Conservation (phyloP, 2,797 vertebrate species). For the Propithecus perrieri region DNA sequence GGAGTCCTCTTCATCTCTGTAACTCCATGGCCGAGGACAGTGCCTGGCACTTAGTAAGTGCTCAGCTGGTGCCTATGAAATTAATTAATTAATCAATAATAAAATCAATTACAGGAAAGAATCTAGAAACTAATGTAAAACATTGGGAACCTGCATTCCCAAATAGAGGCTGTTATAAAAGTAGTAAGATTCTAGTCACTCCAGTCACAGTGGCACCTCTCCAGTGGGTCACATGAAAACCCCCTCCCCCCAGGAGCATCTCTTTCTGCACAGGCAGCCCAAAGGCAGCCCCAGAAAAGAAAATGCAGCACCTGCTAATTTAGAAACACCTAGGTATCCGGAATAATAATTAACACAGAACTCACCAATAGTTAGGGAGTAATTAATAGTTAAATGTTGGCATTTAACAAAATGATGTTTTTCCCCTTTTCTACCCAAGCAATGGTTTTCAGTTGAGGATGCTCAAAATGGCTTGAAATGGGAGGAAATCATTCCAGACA, state of each 20-base stretch:
- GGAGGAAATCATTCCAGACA: not conserved
- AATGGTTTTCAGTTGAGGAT: constrained; percentile 38
- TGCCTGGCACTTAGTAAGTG: not conserved
- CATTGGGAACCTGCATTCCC: not conserved
- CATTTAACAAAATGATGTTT: constrained; percentile 32
- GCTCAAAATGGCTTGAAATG: constrained; percentile 13
- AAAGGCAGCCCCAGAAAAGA: not conserved
- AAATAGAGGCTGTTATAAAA: not conserved
- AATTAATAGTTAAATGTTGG: not conserved
- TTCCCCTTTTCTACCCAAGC: not conserved
- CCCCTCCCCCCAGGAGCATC: not conserved
- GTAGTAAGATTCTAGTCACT: not conserved
- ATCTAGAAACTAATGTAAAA: not conserved
- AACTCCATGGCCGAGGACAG: not conserved
- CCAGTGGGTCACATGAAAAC: not conserved
- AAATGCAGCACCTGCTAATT: not conserved
- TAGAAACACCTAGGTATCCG: not conserved
- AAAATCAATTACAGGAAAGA: not conserved
- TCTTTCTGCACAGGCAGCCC: not conserved
- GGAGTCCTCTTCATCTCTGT: not conserved
- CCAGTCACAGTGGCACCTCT: not conserved
- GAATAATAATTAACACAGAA: not conserved
- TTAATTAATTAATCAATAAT: not conserved
- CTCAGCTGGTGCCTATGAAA: not conserved
- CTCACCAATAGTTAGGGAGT: constrained; percentile 14